These are phyloP conservation scores for Eupsittula cactorum DNA, from an alignment of 2,113 vertebrate genomes.

Conservation along the genomic window DNA sequence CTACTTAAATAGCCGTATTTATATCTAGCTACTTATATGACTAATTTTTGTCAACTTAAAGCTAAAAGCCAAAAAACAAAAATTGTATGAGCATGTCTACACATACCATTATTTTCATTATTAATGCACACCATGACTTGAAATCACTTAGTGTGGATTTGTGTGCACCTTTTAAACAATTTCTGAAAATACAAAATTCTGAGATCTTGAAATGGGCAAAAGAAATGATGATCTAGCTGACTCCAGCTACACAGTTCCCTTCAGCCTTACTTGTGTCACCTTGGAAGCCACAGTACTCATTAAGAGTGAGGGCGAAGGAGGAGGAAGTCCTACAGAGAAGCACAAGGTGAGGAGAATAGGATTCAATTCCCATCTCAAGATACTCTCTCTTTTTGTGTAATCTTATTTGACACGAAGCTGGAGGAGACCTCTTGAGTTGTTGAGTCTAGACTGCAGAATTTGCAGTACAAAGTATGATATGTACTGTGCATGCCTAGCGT, in stretches of 20 bases:
- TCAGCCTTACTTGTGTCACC: background rate
- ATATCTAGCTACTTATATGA: background rate
- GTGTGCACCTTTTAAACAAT: background rate
- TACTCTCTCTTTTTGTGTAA: background rate
- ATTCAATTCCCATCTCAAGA: background rate
- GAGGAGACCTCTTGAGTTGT: background rate
- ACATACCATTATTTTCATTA: background rate
- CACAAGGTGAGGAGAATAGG: background rate
- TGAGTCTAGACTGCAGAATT: background rate
- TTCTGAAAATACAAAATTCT: background rate
- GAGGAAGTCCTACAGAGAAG: background rate
- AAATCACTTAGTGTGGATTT: background rate
- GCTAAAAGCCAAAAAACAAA: background rate
- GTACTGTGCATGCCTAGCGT: too few species aligned
- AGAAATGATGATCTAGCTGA: background rate
- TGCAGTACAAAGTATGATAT: background rate
- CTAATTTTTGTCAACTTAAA: background rate
- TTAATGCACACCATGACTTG: background rate
- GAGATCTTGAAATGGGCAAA: background rate
- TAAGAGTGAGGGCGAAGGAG: rapidly evolving
- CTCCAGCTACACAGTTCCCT: background rate
- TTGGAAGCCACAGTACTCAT: background rate
- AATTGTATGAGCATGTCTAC: background rate
- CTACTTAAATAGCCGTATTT: background rate
- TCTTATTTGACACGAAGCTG: background rate